phyloP scores from a whole-genome alignment of 2,797 vertebrate species.

The Enteromius treurensis region DNA sequence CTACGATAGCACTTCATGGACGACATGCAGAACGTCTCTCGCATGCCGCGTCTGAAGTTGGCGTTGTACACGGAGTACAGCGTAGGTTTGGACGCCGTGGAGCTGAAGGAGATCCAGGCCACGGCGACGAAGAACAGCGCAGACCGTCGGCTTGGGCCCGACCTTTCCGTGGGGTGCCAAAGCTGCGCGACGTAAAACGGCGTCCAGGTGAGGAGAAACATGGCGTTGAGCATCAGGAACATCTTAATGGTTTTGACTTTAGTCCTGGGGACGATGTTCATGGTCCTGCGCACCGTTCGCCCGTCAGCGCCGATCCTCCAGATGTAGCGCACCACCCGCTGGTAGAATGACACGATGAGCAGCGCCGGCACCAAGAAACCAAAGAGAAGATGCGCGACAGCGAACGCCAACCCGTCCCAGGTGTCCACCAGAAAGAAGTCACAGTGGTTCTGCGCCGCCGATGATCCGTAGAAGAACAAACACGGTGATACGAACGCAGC shows the following conservation, averaged over 20 bases:
- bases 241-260: slow-evolving; percentile 99
- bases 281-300: slow-evolving; percentile 88
- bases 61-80: slow-evolving; percentile 90
- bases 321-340: slow-evolving; percentile 89
- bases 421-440: slow-evolving; percentile 85
- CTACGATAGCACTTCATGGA: slow-evolving; percentile 97
- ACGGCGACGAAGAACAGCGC: slow-evolving; percentile 83
- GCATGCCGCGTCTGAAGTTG: slow-evolving; percentile 92
- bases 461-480: slow-evolving; percentile 84
- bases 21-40: slow-evolving; percentile 96
- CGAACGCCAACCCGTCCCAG: slow-evolving; percentile 83
- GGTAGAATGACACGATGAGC: slow-evolving; percentile 88
- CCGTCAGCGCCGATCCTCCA: slow-evolving; percentile 91
- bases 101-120: slow-evolving; percentile 89
- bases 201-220: slow-evolving; percentile 90
- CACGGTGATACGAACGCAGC: slow-evolving; percentile 81
- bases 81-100: slow-evolving; percentile 88
- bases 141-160: slow-evolving; percentile 72
- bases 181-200: slow-evolving; percentile 89
- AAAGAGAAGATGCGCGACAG: slow-evolving; percentile 78
- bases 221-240: slow-evolving; percentile 89
- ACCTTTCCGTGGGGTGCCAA: slow-evolving; percentile 84
- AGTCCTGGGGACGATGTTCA: slow-evolving; percentile 92
- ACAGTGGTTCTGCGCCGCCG: slow-evolving; percentile 72
- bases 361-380: slow-evolving; percentile 83